phyloP scores from a whole-genome alignment of 37 sponge, comb jelly and placozoan genomes.

The Theonella swinhoei region DNA sequence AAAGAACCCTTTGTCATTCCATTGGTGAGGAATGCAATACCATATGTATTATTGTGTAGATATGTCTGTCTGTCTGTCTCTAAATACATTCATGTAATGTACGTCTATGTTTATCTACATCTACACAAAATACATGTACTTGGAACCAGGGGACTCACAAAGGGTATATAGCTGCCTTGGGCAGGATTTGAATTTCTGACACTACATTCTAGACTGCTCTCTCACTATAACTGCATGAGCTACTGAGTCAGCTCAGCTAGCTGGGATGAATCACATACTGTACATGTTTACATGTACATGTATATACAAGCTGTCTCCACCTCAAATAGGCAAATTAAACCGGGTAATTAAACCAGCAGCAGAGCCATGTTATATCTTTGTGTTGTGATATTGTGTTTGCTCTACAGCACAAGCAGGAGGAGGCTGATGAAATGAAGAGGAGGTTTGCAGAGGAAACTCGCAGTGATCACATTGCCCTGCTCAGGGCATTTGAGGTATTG shows the following conservation, averaged over 20 bases:
- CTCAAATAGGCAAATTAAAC: too few relatives aligned
- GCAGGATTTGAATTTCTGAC: too few relatives aligned
- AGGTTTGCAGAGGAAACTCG: conserved; percentile 56
- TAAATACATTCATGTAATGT: background rate
- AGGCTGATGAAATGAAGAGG: conserved; percentile 63
- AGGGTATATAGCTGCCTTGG: too few relatives aligned
- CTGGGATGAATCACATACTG: too few relatives aligned
- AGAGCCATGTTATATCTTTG: background rate
- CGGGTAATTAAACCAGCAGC: background rate
- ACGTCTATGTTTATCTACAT: background rate
- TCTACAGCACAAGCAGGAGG: conserved; percentile 69
- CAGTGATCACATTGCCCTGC: conserved; percentile 77
- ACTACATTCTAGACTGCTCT: too few relatives aligned
- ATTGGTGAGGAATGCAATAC: conserved; percentile 48
- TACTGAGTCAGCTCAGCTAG: too few relatives aligned
- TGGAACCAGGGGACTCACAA: too few relatives aligned
- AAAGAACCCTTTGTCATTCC: conserved; percentile 85
- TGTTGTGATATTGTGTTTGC: conserved; percentile 4
- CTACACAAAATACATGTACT: too few relatives aligned
- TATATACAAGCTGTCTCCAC: too few relatives aligned
- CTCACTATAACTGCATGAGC: too few relatives aligned
- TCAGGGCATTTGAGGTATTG: conserved; percentile 68
- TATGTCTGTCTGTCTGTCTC: background rate
- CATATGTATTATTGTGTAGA: background rate
- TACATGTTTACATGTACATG: too few relatives aligned